Base-by-base conservation (phyloP, 2,888 invertebrate genomes). In the Microdon myrmicae region DNA sequence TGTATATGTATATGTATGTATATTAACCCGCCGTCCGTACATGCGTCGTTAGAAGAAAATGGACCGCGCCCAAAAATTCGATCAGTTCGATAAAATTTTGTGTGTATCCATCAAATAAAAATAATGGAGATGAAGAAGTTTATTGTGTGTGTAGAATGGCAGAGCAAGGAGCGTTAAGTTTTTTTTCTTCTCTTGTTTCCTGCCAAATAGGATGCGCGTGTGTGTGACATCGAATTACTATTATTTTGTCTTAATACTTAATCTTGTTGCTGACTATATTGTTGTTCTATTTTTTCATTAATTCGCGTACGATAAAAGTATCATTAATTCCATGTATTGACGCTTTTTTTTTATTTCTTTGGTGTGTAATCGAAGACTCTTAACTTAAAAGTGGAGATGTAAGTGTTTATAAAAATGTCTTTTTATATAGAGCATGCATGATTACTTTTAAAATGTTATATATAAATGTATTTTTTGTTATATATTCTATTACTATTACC, bases 31-130 rank as follows among this genome's bases (percentile, higher is more conserved):
- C 59, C 61, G 45, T n/a, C 28, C 47, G 64, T 58, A 58, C 64
- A 64, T 64, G 64, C 64, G 64, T 64, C 58, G 64, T 58, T 43
- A 38, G 41, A 44, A 58, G 41, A 35, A 56, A 45, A 45, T 56
- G 64, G 64, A 58, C 64, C 64, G 64, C 64, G 64, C 64, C 64
- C 64, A 64, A 64, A 64, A 64, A 58, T 64, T 64, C 64, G 64
- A 64, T 64, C 64, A 58, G 64, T 64, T 64, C 64, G 64, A 64
- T 64, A 64, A 64, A 64, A 64, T 53, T 64, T 64, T 45, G 51
- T 64, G 64, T 64, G 64, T 64, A 64, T 53, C 58, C 29, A 45
- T 22, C 25, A 44, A 44, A 37, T 31, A n/a, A 41, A 51, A 34
- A 48, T 16, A 10, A 14, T 29, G 9, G n/a, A 35, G 16, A 23